Conservation (phyloP, 2,888 invertebrate species). For the Lasioglossum lativentre region DNA sequence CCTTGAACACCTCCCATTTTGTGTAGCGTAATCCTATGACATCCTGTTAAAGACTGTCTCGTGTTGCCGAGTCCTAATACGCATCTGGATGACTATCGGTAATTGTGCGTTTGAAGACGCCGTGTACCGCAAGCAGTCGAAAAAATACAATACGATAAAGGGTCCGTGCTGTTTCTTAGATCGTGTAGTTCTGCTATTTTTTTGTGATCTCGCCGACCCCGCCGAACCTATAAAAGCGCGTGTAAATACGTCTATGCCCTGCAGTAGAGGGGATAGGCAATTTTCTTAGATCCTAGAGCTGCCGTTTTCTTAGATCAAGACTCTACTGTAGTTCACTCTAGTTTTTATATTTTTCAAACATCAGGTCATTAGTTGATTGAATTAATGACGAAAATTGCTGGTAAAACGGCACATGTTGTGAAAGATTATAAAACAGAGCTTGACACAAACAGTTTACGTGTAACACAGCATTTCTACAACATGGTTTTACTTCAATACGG, state of each 20-base stretch:
- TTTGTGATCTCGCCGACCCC: too few species aligned
- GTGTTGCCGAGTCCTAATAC: constrained; percentile 19
- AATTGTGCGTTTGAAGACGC: constrained; percentile 25
- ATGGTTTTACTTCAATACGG: background rate
- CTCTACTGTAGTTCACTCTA: background rate
- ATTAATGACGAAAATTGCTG: background rate
- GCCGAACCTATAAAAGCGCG: too few species aligned
- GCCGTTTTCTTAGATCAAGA: too few species aligned
- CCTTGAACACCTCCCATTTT: constrained; percentile 52
- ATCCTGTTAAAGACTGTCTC: constrained; percentile 55
- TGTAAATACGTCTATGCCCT: too few species aligned
- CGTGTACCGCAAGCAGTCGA: background rate
- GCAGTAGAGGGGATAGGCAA: too few species aligned
- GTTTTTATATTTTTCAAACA: background rate
- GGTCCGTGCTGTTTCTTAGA: too few species aligned
- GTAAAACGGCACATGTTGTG: background rate
- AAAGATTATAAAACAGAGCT: background rate
- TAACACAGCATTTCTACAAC: background rate
- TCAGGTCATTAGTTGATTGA: background rate
- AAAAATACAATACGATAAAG: too few species aligned
- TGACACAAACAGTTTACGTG: background rate
- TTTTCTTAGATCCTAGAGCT: too few species aligned
- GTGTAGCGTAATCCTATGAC: constrained; percentile 50
- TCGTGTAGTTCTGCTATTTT: too few species aligned
- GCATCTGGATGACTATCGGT: constrained; percentile 37